Conservation (phyloP, 2,113 vertebrate species). For the Alosa alosa region DNA sequence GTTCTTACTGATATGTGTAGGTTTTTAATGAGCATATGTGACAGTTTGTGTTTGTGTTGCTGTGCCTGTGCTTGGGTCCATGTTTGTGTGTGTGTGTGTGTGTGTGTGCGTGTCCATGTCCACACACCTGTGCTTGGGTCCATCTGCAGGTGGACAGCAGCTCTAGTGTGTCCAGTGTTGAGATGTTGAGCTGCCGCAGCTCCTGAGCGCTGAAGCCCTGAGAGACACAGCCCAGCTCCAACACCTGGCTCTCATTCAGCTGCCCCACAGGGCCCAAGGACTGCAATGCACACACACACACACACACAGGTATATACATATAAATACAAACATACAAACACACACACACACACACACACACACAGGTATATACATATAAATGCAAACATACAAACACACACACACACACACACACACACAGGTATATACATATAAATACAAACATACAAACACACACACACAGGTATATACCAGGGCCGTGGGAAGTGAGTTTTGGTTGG, state of each 20-base stretch:
- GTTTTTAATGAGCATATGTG: not conserved
- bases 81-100: too few relatives aligned
- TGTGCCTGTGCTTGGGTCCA: too few relatives aligned
- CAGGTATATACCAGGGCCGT: too few relatives aligned
- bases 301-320: not conserved
- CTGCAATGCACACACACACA: conserved; percentile 44
- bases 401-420: too few relatives aligned
- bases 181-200: conserved; percentile 54
- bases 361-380: too few relatives aligned
- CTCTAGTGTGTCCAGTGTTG: conserved; percentile 54
- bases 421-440: too few relatives aligned
- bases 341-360: not conserved
- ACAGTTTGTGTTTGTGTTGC: not conserved
- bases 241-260: conserved; percentile 51
- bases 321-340: not conserved
- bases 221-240: conserved; percentile 61
- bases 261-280: conserved; percentile 45
- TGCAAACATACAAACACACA: not conserved
- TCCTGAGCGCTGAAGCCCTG: conserved; percentile 56
- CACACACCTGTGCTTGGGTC: conserved; percentile 59
- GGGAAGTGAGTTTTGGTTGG: too few relatives aligned
- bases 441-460: too few relatives aligned
- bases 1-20: not conserved
- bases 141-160: conserved; percentile 61
- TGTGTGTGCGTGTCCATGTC: not conserved